Evolutionary conservation across 2,888 invertebrate species (phyloP).

Genomic region (Plusia festucae): DNA sequence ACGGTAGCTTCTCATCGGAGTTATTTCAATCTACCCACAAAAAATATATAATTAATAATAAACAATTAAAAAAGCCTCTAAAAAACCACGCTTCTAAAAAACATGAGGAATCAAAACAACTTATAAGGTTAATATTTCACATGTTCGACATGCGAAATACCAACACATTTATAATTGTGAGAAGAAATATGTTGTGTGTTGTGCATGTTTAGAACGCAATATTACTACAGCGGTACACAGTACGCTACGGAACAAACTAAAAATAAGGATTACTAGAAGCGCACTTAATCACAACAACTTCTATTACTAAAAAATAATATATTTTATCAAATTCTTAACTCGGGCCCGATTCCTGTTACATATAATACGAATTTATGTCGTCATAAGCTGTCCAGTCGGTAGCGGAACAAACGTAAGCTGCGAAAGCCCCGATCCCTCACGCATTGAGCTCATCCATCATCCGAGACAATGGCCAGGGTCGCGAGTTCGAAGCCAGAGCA

Average conservation of each 20-base stretch:
- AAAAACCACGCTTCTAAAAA: background rate
- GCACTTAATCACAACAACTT: background rate
- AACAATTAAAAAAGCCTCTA: too few relatives aligned
- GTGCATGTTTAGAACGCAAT: background rate
- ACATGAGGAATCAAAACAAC: too few relatives aligned
- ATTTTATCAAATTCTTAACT: conserved; percentile 21
- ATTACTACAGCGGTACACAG: background rate
- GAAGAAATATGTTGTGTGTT: too few relatives aligned
- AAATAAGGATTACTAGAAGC: background rate
- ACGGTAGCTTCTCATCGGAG: background rate
- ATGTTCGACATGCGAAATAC: too few relatives aligned
- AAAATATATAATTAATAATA: background rate
- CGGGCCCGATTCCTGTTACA: conserved; percentile 22
- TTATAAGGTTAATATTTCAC: too few relatives aligned
- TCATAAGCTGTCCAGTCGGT: conserved; percentile 52
- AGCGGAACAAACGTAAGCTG: conserved; percentile 69
- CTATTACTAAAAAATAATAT: conserved; percentile 12
- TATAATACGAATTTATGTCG: conserved; percentile 46
- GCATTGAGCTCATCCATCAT: conserved; percentile 78
- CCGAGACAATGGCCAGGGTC: conserved; percentile 69
- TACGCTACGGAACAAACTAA: background rate
- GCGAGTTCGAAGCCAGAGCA: conserved; percentile 62
- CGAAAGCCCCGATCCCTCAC: conserved; percentile 70
- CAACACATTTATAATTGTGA: too few relatives aligned
- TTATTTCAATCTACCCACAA: background rate